Base-by-base conservation (phyloP, 2,113 vertebrate genomes). In the Marmota monax region DNA sequence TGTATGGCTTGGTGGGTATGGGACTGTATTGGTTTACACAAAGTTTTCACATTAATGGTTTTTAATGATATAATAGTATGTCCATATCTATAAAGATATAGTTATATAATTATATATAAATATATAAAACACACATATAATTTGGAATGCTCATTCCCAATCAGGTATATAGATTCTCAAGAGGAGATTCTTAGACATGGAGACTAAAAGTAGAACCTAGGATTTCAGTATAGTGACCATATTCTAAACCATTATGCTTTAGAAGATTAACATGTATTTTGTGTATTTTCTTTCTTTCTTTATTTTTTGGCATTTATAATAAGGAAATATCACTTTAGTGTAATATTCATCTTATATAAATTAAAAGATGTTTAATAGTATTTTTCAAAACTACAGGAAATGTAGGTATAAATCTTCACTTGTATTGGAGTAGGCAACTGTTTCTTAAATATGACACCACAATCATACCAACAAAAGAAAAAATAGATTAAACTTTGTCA, bases 371-470 rank as follows among this genome's bases (percentile, higher is more conserved):
- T 63, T 82, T 94, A 83, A 82, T 82, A 73, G 61, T 20, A 73
- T 84, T 86, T 76, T 80, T 80, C 9, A 92, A 88, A 92, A 77
- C 12, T 94, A 34, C 29, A 74, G 61, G 69, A 82, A 87, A 67
- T 48, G 37, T 42, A 87, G 42, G 45, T 72, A 1, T 84, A 51
- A 80, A 61, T 72, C 20, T 97, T 97, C 39, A 77, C 70, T 48
- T 86, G 22, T 7, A 22, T 39, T 58, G 9, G 34, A 92, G 39
- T 58, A 87, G 63, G 77, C 12, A 87, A 78, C 39, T 25, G 23
- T 92, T 96, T 84, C 70, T 63, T 63, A 63, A 63, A 63, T 63
- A 63, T 17, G 22, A 80, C 23, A 83, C 48, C 42, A 34, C 86
- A 96, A 45, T 58, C 32, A 73, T 80, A 92, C 18, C 23, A 83